Evolutionary conservation across 2,888 invertebrate genomes (phyloP).

Genomic region (Drosophila pseudotakahashii): DNA sequence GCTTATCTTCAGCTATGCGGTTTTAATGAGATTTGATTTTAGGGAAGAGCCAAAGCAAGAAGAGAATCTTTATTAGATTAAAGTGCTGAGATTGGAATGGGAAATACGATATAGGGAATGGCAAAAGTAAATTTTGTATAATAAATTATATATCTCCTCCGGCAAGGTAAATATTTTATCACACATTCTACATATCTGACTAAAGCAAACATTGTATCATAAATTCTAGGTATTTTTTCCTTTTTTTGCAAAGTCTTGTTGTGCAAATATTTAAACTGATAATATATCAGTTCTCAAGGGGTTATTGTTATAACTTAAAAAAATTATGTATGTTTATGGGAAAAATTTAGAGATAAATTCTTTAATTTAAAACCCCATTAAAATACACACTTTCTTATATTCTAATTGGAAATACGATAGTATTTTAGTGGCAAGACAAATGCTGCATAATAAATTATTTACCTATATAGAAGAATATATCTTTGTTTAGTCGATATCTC

Average conservation of each 20-base stretch:
- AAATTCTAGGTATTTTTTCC: not conserved
- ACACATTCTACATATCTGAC: not conserved
- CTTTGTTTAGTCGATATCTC: slow-evolving; percentile 4
- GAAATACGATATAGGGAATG: slow-evolving; percentile 12
- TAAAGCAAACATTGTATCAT: not conserved
- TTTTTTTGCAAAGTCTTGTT: not conserved
- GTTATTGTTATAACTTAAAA: not conserved
- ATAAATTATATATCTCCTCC: slow-evolving; percentile 16
- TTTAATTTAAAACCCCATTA: not conserved
- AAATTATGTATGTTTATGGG: too few relatives aligned
- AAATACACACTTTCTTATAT: not conserved
- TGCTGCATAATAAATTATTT: not conserved
- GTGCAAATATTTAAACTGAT: slow-evolving; percentile 9
- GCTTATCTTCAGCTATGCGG: slow-evolving; percentile 58
- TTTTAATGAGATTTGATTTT: slow-evolving; percentile 37
- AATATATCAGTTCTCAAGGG: not conserved
- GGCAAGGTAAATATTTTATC: slow-evolving; percentile 2
- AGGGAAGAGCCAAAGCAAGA: slow-evolving; percentile 31
- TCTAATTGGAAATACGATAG: not conserved
- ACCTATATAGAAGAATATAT: not conserved
- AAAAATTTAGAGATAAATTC: too few relatives aligned
- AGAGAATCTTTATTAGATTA: slow-evolving; percentile 60
- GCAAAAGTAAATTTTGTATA: slow-evolving; percentile 23
- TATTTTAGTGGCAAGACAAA: not conserved
- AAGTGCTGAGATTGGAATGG: slow-evolving; percentile 37